A percentile compares a stretch with the other conserved stretches of the same genome.
phyloP scores from a whole-genome alignment of 1,140 invertebrate species.

The Hycleus phaleratus region DNA sequence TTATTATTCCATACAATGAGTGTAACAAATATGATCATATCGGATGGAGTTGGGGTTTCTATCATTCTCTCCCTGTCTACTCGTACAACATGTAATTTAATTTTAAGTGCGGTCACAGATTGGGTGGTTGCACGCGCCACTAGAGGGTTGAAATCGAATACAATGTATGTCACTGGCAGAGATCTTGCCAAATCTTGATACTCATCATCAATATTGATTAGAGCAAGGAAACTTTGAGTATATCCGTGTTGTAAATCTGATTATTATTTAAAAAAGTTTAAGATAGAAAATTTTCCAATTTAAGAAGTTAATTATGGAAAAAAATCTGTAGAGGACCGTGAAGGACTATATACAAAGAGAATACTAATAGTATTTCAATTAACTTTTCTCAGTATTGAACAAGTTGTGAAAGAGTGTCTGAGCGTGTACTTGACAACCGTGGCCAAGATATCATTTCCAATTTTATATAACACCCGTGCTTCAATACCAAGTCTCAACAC shows the following conservation, averaged over 20 bases:
- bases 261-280: slow-evolving; percentile 10
- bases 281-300: slow-evolving; percentile 23
- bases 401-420: slow-evolving; percentile 33
- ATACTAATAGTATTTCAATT: slow-evolving; percentile 37
- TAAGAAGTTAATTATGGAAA: slow-evolving; percentile 34
- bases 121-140: no score
- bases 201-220: no score
- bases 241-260: slow-evolving; percentile 10
- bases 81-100: no score
- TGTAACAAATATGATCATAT: no score
- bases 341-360: slow-evolving; percentile 26
- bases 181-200: no score
- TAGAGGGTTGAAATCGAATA: no score
- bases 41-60: no score
- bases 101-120: no score
- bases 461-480: slow-evolving; percentile 30
- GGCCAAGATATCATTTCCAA: slow-evolving; percentile 37
- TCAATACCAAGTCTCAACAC: slow-evolving; percentile 35
- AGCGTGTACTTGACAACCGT: slow-evolving; percentile 29
- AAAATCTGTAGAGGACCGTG: slow-evolving; percentile 22
- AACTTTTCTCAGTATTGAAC: slow-evolving; percentile 25
- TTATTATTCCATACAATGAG: no score
- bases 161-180: no score
- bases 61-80: no score
- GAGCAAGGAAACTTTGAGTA: neutral